These are phyloP conservation scores for Trachelus troglodyta DNA, from an alignment of 2,888 invertebrate genomes.

Conservation along the genomic window DNA sequence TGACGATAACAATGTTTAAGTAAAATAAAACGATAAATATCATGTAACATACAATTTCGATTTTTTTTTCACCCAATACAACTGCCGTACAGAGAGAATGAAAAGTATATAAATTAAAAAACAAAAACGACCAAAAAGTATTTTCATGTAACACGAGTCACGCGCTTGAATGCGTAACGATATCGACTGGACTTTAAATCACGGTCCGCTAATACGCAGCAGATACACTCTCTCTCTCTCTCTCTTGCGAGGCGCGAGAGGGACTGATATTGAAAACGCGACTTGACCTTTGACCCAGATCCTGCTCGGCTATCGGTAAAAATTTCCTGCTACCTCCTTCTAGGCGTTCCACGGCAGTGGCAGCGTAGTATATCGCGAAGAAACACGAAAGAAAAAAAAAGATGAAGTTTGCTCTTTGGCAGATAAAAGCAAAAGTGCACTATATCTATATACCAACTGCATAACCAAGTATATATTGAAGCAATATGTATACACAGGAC, in stretches of 20 bases:
- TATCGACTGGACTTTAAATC: background rate
- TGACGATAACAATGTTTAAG: background rate
- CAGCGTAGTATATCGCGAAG: background rate
- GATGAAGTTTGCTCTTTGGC: background rate
- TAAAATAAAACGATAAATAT: background rate
- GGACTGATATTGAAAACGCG: slow-evolving; percentile 13
- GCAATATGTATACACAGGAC: background rate
- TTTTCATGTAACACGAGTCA: background rate
- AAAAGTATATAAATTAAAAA: background rate
- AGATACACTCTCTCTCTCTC: background rate
- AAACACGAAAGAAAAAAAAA: background rate
- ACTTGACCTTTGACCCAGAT: slow-evolving; percentile 39
- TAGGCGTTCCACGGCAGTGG: background rate
- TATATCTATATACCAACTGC: background rate
- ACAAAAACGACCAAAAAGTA: background rate
- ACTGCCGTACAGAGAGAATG: background rate
- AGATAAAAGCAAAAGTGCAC: background rate
- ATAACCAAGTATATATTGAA: background rate
- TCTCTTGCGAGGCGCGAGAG: background rate
- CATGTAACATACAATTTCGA: background rate
- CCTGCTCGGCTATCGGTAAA: slow-evolving; percentile 22
- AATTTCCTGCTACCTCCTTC: background rate
- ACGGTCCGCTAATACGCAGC: background rate
- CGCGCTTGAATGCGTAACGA: background rate
- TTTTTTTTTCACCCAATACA: background rate